These are phyloP conservation scores for Mesorhabditis sp. DNA, from an alignment of 2,888 invertebrate genomes.

Conservation along the genomic window DNA sequence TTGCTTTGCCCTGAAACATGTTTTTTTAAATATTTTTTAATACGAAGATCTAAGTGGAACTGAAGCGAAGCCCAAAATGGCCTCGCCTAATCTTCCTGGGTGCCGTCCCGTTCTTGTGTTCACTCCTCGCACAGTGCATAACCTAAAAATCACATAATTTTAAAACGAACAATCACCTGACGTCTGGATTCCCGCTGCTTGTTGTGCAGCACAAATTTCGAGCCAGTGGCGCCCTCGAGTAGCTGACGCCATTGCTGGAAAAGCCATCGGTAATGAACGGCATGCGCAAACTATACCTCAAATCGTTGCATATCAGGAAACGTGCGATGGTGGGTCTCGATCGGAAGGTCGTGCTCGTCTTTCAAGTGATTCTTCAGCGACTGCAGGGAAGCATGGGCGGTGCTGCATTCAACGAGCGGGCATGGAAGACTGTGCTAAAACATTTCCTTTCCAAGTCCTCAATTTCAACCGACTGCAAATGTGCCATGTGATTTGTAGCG, in stretches of 20 bases:
- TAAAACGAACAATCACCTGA: neutral
- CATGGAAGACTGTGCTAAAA: constrained; percentile 4
- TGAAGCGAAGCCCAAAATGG: neutral
- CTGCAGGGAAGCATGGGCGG: neutral
- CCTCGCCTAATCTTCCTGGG: neutral
- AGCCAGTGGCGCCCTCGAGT: neutral
- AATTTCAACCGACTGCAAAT: neutral
- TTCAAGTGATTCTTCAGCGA: constrained; percentile 3
- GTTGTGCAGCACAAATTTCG: neutral
- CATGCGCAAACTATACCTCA: constrained; percentile 2
- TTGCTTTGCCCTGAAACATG: too few species aligned
- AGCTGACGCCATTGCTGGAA: neutral
- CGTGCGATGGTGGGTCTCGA: constrained; percentile 3
- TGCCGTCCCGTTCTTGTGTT: neutral
- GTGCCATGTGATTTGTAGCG: neutral
- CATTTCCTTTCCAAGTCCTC: neutral
- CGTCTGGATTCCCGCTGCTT: neutral
- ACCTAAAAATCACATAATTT: neutral
- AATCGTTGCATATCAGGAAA: constrained; percentile 4
- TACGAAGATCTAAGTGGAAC: too few species aligned
- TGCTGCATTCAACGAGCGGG: neutral
- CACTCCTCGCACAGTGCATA: neutral
- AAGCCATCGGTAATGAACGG: neutral
- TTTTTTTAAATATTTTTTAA: neutral
- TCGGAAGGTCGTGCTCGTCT: neutral